A percentile compares a stretch with the other conserved stretches of the same genome.
phyloP scores from a whole-genome alignment of 2,113 vertebrate species.

The Gavia stellata region DNA sequence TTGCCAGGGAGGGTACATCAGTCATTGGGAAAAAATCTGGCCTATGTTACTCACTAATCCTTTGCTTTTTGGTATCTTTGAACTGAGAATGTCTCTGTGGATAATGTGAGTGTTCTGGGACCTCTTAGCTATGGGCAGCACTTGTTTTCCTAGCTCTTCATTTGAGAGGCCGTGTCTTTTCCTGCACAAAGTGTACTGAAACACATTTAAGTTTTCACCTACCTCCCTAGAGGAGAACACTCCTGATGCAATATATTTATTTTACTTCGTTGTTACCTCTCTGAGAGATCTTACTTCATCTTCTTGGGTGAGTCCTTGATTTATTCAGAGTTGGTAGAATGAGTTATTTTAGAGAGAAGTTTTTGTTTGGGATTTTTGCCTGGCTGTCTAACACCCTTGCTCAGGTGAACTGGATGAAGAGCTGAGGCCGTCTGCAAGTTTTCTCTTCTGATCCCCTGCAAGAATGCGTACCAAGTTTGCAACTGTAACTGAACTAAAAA shows the following conservation, averaged over 20 bases:
- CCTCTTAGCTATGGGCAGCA: not conserved
- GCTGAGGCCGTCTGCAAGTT: not conserved
- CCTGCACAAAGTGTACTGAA: not conserved
- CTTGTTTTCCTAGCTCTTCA: not conserved
- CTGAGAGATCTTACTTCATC: not conserved
- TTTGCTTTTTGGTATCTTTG: not conserved
- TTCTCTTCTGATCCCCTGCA: not conserved
- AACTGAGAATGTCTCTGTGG: not conserved
- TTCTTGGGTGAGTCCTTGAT: not conserved
- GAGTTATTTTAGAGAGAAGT: not conserved
- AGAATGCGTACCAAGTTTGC: not conserved
- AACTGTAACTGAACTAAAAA: not conserved
- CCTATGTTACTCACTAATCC: not conserved
- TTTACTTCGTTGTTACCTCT: not conserved
- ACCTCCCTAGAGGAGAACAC: not conserved
- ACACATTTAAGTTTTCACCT: not conserved
- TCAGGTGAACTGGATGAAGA: not conserved
- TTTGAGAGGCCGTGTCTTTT: not conserved
- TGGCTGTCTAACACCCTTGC: not conserved
- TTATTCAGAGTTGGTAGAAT: not conserved
- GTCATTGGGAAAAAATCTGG: not conserved
- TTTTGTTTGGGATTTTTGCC: not conserved
- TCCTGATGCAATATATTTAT: not conserved
- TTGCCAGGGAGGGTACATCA: not conserved
- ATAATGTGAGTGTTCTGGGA: not conserved